phyloP scores from a whole-genome alignment of 2,888 invertebrate species.

The Hermodice carunculata region DNA sequence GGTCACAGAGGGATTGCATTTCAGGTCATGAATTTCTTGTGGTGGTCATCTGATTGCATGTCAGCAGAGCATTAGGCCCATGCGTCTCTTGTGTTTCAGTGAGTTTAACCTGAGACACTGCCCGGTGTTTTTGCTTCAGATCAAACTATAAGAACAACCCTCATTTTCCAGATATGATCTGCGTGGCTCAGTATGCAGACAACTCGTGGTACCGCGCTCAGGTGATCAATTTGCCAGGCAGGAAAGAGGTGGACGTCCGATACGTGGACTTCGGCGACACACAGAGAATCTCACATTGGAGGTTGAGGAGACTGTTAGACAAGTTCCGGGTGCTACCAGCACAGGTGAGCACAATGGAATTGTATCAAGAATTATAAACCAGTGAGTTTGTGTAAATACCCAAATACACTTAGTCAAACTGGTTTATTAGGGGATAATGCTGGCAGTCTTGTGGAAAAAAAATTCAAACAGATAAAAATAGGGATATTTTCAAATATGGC shows the following conservation, averaged over 20 bases:
- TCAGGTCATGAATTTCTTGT: too few relatives aligned
- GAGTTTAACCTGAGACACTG: not conserved
- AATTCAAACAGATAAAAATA: too few relatives aligned
- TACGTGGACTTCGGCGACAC: slow-evolving; percentile 78
- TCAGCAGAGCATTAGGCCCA: too few relatives aligned
- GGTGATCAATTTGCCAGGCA: slow-evolving; percentile 72
- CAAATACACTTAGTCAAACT: too few relatives aligned
- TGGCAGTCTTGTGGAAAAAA: too few relatives aligned
- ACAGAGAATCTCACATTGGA: slow-evolving; percentile 72
- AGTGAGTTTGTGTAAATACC: not conserved
- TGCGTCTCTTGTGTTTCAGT: not conserved
- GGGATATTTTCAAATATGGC: too few relatives aligned
- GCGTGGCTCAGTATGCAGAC: slow-evolving; percentile 78
- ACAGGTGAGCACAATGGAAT: slow-evolving; percentile 16
- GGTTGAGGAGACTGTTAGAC: slow-evolving; percentile 69
- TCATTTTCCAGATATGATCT: slow-evolving; percentile 75
- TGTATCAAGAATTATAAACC: not conserved
- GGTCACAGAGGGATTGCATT: too few relatives aligned
- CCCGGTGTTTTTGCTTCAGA: slow-evolving; percentile 1
- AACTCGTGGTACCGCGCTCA: slow-evolving; percentile 79
- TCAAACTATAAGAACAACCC: not conserved
- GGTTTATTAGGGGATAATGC: too few relatives aligned
- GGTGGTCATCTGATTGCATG: too few relatives aligned
- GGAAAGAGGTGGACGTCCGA: slow-evolving; percentile 73
- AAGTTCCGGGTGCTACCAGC: slow-evolving; percentile 25